A percentile compares a stretch with the other conserved stretches of the same genome.
Evolutionary conservation across 2,797 vertebrate genomes (phyloP).

Genomic region (Denticeps clupeoides): DNA sequence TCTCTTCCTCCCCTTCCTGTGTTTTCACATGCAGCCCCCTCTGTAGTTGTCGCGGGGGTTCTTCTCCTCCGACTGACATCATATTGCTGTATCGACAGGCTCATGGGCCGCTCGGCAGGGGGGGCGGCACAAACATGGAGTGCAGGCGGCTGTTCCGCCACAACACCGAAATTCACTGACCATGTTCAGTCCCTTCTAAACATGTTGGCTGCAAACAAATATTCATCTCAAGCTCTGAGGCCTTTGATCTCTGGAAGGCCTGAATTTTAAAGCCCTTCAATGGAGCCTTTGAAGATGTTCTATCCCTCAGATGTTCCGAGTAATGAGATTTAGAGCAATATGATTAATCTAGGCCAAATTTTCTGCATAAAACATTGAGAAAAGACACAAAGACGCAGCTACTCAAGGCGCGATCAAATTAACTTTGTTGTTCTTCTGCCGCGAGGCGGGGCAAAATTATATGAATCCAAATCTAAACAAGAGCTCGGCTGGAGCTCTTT

Average conservation of each 20-base stretch:
- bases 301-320: constrained; percentile 64
- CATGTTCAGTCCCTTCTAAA: constrained; percentile 50
- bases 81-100: constrained; percentile 61
- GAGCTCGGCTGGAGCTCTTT: constrained; percentile 61
- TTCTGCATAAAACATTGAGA: constrained; percentile 30
- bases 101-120: constrained; percentile 59
- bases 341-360: constrained; percentile 60
- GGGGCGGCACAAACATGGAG: constrained; percentile 54
- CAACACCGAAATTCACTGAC: constrained; percentile 50
- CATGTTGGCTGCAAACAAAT: constrained; percentile 41
- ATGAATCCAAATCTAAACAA: constrained; percentile 32
- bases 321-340: constrained; percentile 71
- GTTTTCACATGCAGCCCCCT: constrained; percentile 55
- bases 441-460: constrained; percentile 33
- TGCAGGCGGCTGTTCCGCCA: constrained; percentile 57
- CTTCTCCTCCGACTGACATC: constrained; percentile 64
- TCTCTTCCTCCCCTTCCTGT: constrained; percentile 55
- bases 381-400: constrained; percentile 26
- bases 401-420: constrained; percentile 27
- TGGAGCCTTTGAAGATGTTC: constrained; percentile 60
- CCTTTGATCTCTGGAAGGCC: constrained; percentile 72
- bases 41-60: constrained; percentile 47
- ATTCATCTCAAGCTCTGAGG: constrained; percentile 43
- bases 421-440: constrained; percentile 44
- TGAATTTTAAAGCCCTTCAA: constrained; percentile 65